Conservation (phyloP, 2,888 invertebrate genomes). For the Diarsia rubi region DNA sequence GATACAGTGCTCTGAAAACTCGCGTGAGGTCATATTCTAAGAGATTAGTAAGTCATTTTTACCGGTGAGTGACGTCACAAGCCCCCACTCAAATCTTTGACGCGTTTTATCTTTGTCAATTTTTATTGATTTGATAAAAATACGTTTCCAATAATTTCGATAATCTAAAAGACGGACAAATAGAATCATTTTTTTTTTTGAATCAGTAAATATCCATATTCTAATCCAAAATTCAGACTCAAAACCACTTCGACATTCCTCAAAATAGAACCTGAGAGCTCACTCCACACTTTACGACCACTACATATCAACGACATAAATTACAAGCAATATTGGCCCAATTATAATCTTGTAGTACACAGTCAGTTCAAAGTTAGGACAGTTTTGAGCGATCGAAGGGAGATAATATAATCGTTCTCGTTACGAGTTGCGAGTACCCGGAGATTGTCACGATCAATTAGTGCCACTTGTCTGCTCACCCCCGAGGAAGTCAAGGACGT, state of each 20-base stretch:
- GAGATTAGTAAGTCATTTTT: too few relatives aligned
- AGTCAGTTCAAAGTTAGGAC: conserved; percentile 46
- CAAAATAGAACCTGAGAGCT: neutral
- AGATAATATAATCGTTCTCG: conserved; percentile 51
- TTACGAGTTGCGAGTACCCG: conserved; percentile 32
- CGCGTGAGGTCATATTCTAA: too few relatives aligned
- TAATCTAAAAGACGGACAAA: too few relatives aligned
- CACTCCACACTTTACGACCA: neutral
- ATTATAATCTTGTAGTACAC: conserved; percentile 39
- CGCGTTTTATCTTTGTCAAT: too few relatives aligned
- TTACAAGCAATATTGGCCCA: conserved; percentile 50
- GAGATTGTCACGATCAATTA: conserved; percentile 59
- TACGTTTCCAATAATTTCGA: too few relatives aligned
- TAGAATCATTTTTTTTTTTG: too few relatives aligned
- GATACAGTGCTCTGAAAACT: too few relatives aligned
- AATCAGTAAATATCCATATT: too few relatives aligned
- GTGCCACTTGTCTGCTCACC: conserved; percentile 33
- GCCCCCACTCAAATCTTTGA: too few relatives aligned
- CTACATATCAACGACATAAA: conserved; percentile 4
- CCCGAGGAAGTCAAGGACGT: conserved; percentile 43
- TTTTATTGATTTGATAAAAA: too few relatives aligned
- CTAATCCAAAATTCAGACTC: neutral
- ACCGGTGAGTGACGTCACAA: too few relatives aligned
- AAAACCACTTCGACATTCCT: neutral
- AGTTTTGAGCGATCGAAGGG: conserved; percentile 51